Conservation (phyloP, 2,888 invertebrate species). For the Abrostola tripartita region DNA sequence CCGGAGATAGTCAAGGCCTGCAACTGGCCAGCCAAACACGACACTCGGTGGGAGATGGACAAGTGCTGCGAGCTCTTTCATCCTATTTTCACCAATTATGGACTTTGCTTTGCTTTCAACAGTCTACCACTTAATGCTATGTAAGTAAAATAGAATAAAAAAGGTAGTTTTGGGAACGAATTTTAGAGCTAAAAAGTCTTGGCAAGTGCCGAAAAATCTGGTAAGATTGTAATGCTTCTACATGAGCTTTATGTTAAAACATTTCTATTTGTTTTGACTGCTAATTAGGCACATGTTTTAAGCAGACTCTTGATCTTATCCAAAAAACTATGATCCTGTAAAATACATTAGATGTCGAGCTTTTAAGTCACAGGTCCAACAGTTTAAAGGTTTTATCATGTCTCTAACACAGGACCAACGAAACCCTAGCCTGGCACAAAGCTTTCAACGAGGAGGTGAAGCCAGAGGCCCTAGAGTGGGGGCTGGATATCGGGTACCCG, state of each 20-base stretch:
- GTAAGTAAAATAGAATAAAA: slow-evolving; percentile 71
- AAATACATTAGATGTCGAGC: too few species aligned
- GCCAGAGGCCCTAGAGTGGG: slow-evolving; percentile 70
- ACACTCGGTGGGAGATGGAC: slow-evolving; percentile 68
- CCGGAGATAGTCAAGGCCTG: slow-evolving; percentile 80
- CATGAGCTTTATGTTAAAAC: too few species aligned
- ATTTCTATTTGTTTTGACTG: too few species aligned
- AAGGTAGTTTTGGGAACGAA: too few species aligned
- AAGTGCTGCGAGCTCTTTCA: slow-evolving; percentile 80
- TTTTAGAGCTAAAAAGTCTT: too few species aligned
- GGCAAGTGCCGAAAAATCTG: too few species aligned
- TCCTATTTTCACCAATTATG: slow-evolving; percentile 81
- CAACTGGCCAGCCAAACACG: slow-evolving; percentile 77
- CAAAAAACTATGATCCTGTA: too few species aligned
- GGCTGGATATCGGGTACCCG: slow-evolving; percentile 78
- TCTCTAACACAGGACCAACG: slow-evolving; percentile 70
- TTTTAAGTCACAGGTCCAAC: background rate
- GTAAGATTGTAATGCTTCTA: too few species aligned
- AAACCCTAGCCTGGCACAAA: slow-evolving; percentile 75
- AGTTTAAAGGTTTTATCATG: too few species aligned
- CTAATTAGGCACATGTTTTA: too few species aligned
- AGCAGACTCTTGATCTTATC: too few species aligned
- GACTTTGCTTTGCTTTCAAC: slow-evolving; percentile 83
- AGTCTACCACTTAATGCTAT: slow-evolving; percentile 81
- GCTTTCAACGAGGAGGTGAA: slow-evolving; percentile 65